These are phyloP conservation scores for Metopolophium dirhodum DNA, from an alignment of 1,140 invertebrate species.

Conservation along the genomic window DNA sequence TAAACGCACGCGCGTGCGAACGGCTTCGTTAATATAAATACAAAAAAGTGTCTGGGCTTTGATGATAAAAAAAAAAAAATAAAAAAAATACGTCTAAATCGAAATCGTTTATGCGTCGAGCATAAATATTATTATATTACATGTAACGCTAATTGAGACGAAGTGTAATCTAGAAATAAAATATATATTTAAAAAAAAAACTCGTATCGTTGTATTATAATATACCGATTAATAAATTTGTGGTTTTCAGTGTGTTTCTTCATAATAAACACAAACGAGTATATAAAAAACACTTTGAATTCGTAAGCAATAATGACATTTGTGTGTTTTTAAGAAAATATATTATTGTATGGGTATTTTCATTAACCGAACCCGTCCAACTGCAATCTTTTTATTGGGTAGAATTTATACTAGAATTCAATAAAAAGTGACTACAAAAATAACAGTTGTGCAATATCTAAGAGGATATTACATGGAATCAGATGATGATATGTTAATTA, in stretches of 20 bases:
- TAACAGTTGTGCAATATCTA: background rate
- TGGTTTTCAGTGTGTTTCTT: background rate
- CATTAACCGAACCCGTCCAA: background rate
- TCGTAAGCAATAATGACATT: background rate
- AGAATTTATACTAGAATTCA: background rate
- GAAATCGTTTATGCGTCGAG: background rate
- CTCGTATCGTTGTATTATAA: conserved; percentile 35
- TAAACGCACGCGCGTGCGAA: background rate
- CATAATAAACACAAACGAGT: conserved; percentile 11
- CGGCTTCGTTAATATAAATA: conserved; percentile 28
- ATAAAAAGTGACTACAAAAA: background rate
- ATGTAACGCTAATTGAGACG: conserved; percentile 33
- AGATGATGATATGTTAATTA: background rate
- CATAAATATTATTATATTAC: conserved; percentile 27
- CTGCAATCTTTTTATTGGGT: background rate
- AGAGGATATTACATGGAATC: background rate
- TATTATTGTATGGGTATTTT: conserved; percentile 5
- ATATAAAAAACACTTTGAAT: conserved; percentile 25
- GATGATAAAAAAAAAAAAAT: background rate
- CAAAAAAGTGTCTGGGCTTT: background rate
- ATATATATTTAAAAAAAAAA: background rate
- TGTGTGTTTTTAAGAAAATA: conserved; percentile 15
- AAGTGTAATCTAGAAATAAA: conserved; percentile 21
- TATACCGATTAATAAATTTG: conserved; percentile 26
- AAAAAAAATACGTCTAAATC: background rate